These are phyloP conservation scores for Mesorhabditis spiculigera DNA, from an alignment of 2,888 invertebrate genomes.

Conservation along the genomic window DNA sequence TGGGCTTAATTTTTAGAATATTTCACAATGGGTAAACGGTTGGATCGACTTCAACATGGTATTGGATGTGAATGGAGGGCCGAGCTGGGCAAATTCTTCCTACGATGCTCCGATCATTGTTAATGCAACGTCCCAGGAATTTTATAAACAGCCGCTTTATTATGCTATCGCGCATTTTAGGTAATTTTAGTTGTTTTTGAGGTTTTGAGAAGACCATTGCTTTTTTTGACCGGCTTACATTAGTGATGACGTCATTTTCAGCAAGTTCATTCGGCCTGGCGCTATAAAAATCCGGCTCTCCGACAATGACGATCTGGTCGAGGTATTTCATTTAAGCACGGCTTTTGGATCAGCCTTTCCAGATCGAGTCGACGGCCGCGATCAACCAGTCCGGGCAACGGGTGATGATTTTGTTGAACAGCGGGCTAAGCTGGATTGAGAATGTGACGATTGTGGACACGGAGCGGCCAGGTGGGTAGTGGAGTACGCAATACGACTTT, in stretches of 20 bases:
- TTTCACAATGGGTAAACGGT: background rate
- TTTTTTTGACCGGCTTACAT: no score
- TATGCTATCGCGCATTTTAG: background rate
- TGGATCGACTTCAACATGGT: background rate
- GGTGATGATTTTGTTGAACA: background rate
- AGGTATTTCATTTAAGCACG: background rate
- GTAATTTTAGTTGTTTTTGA: background rate
- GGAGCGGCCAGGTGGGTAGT: background rate
- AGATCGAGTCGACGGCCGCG: background rate
- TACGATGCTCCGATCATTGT: conserved; percentile 4
- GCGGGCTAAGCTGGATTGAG: background rate
- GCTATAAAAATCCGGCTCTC: background rate
- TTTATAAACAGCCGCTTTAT: conserved; percentile 1
- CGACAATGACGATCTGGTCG: conserved; percentile 1
- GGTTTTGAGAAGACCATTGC: background rate
- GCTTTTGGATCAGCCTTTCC: conserved; percentile 3
- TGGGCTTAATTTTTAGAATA: background rate
- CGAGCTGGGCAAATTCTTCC: conserved; percentile 2
- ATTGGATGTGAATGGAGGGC: background rate
- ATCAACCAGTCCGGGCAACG: background rate
- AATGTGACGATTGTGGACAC: conserved; percentile 4
- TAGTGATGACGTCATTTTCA: background rate
- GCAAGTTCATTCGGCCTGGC: background rate
- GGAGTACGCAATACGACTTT: background rate
- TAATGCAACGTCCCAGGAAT: background rate